Conservation (phyloP, 2,113 vertebrate species). For the Hiodon tergisus region DNA sequence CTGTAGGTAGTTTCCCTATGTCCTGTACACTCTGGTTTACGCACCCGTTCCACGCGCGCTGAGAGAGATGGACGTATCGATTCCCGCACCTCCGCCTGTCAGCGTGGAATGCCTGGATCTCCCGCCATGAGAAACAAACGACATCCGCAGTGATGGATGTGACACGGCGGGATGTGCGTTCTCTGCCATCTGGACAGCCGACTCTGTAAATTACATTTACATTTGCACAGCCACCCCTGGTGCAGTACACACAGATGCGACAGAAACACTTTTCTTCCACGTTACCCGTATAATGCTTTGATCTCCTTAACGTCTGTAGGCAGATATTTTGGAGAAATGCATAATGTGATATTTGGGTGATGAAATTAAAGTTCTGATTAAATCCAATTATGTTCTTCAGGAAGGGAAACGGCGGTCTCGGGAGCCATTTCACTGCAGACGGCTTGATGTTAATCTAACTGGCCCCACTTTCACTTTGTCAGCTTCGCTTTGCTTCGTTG, state of each 20-base stretch:
- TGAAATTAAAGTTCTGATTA: conserved; percentile 44
- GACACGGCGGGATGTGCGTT: conserved; percentile 58
- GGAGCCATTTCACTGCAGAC: conserved; percentile 41
- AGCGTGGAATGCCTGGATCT: conserved; percentile 58
- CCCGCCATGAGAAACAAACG: conserved; percentile 66
- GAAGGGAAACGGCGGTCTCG: conserved; percentile 47
- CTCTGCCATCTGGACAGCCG: conserved; percentile 61
- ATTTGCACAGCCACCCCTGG: conserved; percentile 56
- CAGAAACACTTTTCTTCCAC: not conserved
- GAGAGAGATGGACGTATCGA: conserved; percentile 52
- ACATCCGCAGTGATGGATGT: conserved; percentile 72
- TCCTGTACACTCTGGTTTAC: conserved; percentile 29
- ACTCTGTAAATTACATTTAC: conserved; percentile 68
- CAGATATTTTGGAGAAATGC: not conserved
- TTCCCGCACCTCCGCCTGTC: conserved; percentile 59
- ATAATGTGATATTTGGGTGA: conserved; percentile 11
- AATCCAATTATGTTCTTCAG: conserved; percentile 48
- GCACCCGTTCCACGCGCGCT: conserved; percentile 17
- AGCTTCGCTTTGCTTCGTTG: not conserved
- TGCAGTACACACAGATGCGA: conserved; percentile 41
- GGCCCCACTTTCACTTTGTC: conserved; percentile 4
- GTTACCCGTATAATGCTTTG: not conserved
- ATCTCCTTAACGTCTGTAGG: not conserved
- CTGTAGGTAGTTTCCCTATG: conserved; percentile 37
- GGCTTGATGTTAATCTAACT: conserved; percentile 53